Percentiles rank a stretch among this genome's conserved stretches.
Evolutionary conservation across 2,113 vertebrate genomes (phyloP).

Genomic region (Vombatus ursinus): DNA sequence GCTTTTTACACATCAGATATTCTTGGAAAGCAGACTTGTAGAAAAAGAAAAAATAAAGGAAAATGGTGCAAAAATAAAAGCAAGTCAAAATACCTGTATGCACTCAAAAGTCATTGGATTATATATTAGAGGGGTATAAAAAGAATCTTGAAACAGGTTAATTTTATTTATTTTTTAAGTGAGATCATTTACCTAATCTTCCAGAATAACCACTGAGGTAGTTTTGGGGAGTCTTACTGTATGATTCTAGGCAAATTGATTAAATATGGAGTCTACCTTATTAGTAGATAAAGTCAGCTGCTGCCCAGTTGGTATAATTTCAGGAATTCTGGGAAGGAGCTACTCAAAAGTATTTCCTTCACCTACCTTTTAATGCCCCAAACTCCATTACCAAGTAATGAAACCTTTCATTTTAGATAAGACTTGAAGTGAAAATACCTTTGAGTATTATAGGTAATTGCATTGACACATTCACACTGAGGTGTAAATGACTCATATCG

Average conservation of each 20-base stretch:
- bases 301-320: neutral
- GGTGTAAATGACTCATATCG: neutral
- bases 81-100: neutral
- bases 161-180: neutral
- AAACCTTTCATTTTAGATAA: neutral
- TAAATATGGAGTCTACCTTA: neutral
- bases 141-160: neutral
- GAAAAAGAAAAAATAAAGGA: neutral
- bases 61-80: neutral
- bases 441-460: neutral
- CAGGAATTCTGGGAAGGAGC: neutral
- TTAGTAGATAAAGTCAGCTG: neutral
- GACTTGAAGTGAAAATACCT: neutral
- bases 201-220: neutral
- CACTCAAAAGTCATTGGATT: fast-evolving
- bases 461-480: neutral
- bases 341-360: neutral
- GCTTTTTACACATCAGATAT: constrained; percentile 34
- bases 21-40: neutral
- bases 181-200: neutral
- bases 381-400: neutral
- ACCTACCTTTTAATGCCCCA: neutral
- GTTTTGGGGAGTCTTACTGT: neutral
- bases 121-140: neutral
- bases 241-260: neutral